phyloP scores from a whole-genome alignment of 2,113 vertebrate species.

The Uria lomvia region DNA sequence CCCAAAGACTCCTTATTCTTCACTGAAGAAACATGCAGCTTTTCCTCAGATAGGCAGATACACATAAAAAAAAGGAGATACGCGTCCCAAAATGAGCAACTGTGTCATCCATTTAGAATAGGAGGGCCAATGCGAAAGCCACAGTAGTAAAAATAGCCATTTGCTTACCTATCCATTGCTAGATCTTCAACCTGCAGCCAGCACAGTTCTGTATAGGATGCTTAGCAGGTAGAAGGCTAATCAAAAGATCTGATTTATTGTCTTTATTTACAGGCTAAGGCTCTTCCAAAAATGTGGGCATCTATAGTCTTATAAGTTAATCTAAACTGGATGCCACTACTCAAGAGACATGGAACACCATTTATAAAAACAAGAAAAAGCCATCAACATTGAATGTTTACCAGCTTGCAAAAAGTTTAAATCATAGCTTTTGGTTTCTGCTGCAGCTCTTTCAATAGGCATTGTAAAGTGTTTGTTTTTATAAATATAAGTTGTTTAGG shows the following conservation, averaged over 20 bases:
- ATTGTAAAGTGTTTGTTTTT: not conserved
- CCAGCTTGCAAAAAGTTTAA: not conserved
- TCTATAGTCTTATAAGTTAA: not conserved
- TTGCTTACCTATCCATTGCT: not conserved
- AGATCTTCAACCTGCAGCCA: not conserved
- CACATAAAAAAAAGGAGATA: not conserved
- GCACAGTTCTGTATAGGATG: not conserved
- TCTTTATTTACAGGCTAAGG: not conserved
- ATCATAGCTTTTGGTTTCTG: not conserved
- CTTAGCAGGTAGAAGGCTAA: not conserved
- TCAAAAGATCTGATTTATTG: not conserved
- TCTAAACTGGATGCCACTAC: not conserved
- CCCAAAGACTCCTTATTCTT: not conserved
- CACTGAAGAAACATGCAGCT: not conserved
- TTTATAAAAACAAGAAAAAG: not conserved
- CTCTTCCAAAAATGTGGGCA: not conserved
- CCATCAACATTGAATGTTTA: not conserved
- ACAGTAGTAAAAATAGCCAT: not conserved
- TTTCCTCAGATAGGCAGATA: not conserved
- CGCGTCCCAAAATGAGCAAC: not conserved
- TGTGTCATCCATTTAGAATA: not conserved
- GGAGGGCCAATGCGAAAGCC: not conserved
- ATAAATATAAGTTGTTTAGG: not conserved
- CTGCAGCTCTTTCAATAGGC: not conserved
- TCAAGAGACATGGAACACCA: not conserved